These are phyloP conservation scores for Lipotes vexillifer DNA, from an alignment of 2,113 vertebrate genomes.

Conservation along the genomic window DNA sequence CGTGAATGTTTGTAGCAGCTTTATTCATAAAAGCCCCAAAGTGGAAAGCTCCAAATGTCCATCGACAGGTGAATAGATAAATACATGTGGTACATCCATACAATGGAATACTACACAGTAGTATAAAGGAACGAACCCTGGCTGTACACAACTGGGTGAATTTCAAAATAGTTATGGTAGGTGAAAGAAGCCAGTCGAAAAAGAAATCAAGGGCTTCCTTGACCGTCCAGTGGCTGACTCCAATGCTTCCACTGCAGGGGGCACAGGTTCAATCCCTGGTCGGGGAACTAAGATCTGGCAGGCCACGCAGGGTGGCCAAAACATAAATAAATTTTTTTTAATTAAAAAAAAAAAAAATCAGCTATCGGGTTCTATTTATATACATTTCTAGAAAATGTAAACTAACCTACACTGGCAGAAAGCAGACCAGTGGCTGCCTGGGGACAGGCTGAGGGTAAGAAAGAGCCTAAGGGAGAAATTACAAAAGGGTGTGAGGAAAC, in stretches of 20 bases:
- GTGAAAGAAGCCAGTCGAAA: not conserved
- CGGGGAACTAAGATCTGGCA: too few species aligned
- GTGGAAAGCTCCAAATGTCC: not conserved
- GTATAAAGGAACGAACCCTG: not conserved
- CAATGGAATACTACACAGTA: not conserved
- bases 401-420: not conserved
- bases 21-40: not conserved
- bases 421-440: not conserved
- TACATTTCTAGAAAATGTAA: not conserved
- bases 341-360: not conserved
- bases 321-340: too few species aligned
- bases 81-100: rapidly evolving
- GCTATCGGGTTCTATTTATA: not conserved
- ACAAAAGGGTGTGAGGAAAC: not conserved
- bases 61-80: not conserved
- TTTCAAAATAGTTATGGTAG: not conserved
- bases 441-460: not conserved
- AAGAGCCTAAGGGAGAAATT: not conserved
- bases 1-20: not conserved
- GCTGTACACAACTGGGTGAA: too few species aligned
- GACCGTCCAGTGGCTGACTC: too few species aligned
- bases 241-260: too few species aligned
- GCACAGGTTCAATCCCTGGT: too few species aligned
- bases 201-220: not conserved
- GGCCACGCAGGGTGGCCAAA: too few species aligned